phyloP scores from a whole-genome alignment of 2,113 vertebrate species.

The Hemicordylus capensis region DNA sequence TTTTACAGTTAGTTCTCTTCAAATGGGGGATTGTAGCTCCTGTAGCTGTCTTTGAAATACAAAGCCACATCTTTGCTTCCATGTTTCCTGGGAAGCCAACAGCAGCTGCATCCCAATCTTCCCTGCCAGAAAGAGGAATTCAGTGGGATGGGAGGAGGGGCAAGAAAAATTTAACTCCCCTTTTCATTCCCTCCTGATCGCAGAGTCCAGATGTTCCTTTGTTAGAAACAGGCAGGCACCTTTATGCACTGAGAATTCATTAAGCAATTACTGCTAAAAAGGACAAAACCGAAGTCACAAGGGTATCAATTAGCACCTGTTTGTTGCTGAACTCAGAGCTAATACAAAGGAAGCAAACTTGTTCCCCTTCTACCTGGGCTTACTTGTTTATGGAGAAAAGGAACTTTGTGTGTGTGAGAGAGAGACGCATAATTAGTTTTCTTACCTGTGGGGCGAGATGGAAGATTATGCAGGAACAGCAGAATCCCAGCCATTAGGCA shows the following conservation, averaged over 20 bases:
- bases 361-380: not conserved
- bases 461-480: fast-evolving
- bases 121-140: not conserved
- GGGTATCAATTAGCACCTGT: not conserved
- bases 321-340: fast-evolving
- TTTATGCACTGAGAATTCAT: not conserved
- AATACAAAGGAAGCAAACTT: not conserved
- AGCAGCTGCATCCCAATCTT: not conserved
- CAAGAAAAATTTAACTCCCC: not conserved
- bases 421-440: not conserved
- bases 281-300: not conserved
- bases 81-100: not conserved
- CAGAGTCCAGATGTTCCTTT: not conserved
- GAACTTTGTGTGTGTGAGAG: not conserved
- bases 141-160: not conserved
- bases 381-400: not conserved
- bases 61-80: not conserved
- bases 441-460: not conserved
- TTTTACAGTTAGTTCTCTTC: not conserved
- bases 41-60: not conserved
- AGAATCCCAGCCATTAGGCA: not conserved
- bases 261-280: not conserved
- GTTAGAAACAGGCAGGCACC: not conserved
- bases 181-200: conserved; percentile 13
- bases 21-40: not conserved